A percentile compares a stretch with the other conserved stretches of the same genome.
These are phyloP conservation scores for Oenanthe melanoleuca DNA, from an alignment of 2,113 vertebrate genomes.

Conservation along the genomic window DNA sequence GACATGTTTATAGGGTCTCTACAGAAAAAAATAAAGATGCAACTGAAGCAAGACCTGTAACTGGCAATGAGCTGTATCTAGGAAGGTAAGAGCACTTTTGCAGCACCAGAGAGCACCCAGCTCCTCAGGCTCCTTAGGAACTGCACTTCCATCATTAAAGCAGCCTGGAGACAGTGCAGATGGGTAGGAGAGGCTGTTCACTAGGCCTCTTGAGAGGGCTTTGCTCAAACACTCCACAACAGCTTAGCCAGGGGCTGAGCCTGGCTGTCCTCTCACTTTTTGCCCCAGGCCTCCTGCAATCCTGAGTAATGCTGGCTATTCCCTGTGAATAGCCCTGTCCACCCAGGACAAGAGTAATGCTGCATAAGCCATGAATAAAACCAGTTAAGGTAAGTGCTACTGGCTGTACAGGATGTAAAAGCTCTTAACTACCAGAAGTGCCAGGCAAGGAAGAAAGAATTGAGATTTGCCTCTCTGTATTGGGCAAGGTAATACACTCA, in stretches of 20 bases:
- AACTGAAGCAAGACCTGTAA: background rate
- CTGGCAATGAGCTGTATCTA: background rate
- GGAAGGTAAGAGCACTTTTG: background rate
- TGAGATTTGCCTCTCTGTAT: background rate
- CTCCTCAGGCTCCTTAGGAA: background rate
- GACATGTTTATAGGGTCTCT: background rate
- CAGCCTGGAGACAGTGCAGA: background rate
- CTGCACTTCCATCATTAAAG: background rate
- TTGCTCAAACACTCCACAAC: fast-evolving
- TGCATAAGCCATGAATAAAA: background rate
- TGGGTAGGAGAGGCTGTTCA: too few relatives aligned
- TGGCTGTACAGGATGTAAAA: background rate
- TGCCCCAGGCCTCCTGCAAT: background rate
- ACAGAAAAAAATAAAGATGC: background rate
- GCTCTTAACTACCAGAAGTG: background rate
- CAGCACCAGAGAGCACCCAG: background rate
- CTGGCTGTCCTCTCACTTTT: background rate
- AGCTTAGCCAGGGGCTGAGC: background rate
- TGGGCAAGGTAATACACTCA: background rate
- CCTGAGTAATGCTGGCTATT: background rate
- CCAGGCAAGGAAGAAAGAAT: background rate
- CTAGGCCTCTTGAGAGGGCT: background rate
- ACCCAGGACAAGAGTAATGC: background rate
- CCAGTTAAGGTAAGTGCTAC: background rate
- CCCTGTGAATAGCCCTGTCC: background rate